Percentiles rank a stretch among this genome's conserved stretches.
Conservation (phyloP, 2,797 vertebrate species). For the Phataginus tetradactyla region DNA sequence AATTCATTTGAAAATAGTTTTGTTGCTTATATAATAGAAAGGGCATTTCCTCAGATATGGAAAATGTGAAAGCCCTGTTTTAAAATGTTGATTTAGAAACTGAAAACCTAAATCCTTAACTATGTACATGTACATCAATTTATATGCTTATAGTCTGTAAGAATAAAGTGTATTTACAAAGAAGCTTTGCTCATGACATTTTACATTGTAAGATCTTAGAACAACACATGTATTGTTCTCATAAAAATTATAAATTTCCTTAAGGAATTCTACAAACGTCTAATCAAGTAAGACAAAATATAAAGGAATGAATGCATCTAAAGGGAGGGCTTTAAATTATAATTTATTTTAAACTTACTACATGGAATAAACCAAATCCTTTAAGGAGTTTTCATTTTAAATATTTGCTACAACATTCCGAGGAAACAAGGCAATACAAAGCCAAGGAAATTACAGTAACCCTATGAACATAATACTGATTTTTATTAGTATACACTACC, state of each 20-base stretch:
- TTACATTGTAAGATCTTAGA: constrained; percentile 76
- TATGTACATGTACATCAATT: constrained; percentile 44
- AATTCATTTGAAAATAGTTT: constrained; percentile 66
- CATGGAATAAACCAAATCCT: constrained; percentile 67
- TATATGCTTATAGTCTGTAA: constrained; percentile 61
- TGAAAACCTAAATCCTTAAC: constrained; percentile 64
- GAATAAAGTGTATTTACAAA: constrained; percentile 68
- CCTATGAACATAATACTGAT: constrained; percentile 63
- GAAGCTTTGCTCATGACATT: constrained; percentile 46
- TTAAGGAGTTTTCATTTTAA: constrained; percentile 81
- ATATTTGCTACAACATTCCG: constrained; percentile 68
- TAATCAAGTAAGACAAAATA: constrained; percentile 76
- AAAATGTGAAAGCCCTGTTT: constrained; percentile 69
- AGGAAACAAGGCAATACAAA: constrained; percentile 70
- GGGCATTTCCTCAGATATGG: constrained; percentile 10
- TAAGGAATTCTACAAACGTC: constrained; percentile 82
- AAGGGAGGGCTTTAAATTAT: constrained; percentile 78
- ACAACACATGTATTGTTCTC: constrained; percentile 72
- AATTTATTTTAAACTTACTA: constrained; percentile 82
- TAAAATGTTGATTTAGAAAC: constrained; percentile 73
- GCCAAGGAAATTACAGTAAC: constrained; percentile 56
- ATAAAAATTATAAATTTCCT: constrained; percentile 83
- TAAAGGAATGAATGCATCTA: constrained; percentile 72
- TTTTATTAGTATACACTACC: constrained; percentile 48
- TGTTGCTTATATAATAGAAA: constrained; percentile 35